Evolutionary conservation across 1,140 invertebrate species (phyloP).

Genomic region (Drosophila nannoptera): DNA sequence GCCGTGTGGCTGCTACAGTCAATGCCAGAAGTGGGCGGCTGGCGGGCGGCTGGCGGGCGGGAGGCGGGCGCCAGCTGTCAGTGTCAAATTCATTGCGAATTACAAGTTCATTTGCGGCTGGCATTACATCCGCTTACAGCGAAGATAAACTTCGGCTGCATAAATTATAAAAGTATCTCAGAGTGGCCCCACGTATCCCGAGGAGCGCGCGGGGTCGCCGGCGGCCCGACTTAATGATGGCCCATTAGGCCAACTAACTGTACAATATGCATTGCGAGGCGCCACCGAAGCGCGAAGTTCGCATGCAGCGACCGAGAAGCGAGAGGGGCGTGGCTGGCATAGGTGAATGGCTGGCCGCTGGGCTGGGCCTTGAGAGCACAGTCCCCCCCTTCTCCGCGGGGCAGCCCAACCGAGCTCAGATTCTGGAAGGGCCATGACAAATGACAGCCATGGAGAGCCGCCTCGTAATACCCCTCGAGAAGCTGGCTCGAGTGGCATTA

Average conservation of each 20-base stretch:
- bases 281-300: conserved; percentile 61
- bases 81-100: conserved; percentile 73
- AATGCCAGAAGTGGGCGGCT: conserved; percentile 42
- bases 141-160: conserved; percentile 44
- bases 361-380: too few species aligned
- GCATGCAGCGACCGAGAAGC: conserved; percentile 7
- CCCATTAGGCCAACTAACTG: conserved; percentile 58
- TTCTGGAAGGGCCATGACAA: not conserved
- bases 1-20: conserved; percentile 17
- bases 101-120: conserved; percentile 73
- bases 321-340: not conserved
- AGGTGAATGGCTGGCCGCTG: not conserved
- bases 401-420: too few species aligned
- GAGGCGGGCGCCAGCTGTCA: conserved; percentile 67
- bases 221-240: conserved; percentile 64
- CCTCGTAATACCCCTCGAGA: too few species aligned
- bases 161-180: conserved; percentile 52
- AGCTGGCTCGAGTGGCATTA: too few species aligned
- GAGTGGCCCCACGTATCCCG: not conserved
- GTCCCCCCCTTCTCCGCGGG: too few species aligned
- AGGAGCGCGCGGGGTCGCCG: not conserved
- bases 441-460: too few species aligned
- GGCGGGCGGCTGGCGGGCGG: too few species aligned
- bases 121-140: conserved; percentile 65
- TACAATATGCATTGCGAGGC: conserved; percentile 58